A percentile compares a stretch with the other conserved stretches of the same genome.
These are phyloP conservation scores for Chaetops frenatus DNA, from an alignment of 2,113 vertebrate species.

Conservation along the genomic window DNA sequence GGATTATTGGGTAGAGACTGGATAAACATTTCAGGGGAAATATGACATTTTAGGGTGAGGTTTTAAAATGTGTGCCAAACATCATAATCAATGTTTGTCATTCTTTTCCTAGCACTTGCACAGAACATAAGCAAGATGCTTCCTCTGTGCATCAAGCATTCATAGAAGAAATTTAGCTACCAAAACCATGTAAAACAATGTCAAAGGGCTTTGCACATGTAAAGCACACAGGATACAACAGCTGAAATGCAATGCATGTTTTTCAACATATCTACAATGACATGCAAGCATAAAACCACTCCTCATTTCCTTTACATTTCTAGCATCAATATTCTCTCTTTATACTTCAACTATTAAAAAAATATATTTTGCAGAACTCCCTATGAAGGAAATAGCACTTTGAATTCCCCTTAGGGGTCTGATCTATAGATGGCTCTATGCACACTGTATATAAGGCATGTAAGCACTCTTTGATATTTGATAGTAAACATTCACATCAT, in stretches of 20 bases:
- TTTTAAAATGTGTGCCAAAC: neutral
- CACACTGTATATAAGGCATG: neutral
- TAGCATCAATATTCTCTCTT: neutral
- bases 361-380: neutral
- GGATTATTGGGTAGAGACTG: neutral
- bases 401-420: neutral
- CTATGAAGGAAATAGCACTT: neutral
- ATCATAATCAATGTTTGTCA: neutral
- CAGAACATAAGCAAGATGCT: neutral
- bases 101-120: neutral
- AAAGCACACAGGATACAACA: neutral
- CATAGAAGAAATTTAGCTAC: neutral
- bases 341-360: neutral
- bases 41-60: neutral
- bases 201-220: neutral
- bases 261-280: neutral
- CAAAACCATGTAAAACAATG: neutral
- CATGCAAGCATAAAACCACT: neutral
- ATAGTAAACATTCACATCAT: neutral
- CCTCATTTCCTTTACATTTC: neutral
- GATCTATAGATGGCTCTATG: neutral
- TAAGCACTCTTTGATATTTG: constrained; percentile 13
- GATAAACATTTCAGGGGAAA: neutral
- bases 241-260: neutral
- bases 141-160: neutral